Percentiles rank a stretch among this genome's conserved stretches.
phyloP scores from a whole-genome alignment of 2,797 vertebrate genomes.

The Lepilemur septentrionalis region DNA sequence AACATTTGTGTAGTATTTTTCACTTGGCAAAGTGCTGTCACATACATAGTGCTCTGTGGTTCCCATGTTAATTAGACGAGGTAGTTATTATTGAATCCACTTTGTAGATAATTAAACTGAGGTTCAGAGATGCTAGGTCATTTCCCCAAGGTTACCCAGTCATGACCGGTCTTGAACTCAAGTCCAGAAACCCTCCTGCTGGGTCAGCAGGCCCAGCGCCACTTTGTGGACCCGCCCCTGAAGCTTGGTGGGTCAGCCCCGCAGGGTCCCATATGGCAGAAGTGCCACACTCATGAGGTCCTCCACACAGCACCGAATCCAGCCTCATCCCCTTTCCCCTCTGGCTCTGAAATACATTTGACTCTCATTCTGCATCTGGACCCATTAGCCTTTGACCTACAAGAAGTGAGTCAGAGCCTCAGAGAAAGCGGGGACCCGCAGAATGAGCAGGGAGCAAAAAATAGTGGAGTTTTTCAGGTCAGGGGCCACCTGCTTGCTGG shows the following conservation, averaged over 20 bases:
- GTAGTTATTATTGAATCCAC: not conserved
- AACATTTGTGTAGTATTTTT: not conserved
- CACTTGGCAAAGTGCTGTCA: not conserved
- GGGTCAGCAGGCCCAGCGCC: not conserved
- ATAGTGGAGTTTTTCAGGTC: not conserved
- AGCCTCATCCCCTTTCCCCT: no score
- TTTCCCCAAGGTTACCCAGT: not conserved
- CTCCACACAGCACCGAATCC: not conserved
- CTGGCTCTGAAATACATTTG: not conserved
- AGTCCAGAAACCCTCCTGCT: not conserved
- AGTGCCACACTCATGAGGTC: not conserved
- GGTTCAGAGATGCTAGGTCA: not conserved
- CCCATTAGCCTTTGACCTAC: not conserved
- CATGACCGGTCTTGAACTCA: not conserved
- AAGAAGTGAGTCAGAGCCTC: not conserved
- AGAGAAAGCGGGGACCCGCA: not conserved
- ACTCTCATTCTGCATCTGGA: not conserved
- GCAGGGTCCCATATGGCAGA: not conserved
- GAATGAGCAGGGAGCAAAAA: not conserved
- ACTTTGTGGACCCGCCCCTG: not conserved
- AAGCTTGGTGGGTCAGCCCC: not conserved
- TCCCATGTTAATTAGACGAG: not conserved
- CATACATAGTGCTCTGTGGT: not conserved
- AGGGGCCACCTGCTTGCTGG: not conserved
- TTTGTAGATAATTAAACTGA: slow-evolving; percentile 12